Percentiles rank a stretch among this genome's conserved stretches.
Conservation (phyloP, 2,888 invertebrate genomes). For the Pemphredon lugubris region DNA sequence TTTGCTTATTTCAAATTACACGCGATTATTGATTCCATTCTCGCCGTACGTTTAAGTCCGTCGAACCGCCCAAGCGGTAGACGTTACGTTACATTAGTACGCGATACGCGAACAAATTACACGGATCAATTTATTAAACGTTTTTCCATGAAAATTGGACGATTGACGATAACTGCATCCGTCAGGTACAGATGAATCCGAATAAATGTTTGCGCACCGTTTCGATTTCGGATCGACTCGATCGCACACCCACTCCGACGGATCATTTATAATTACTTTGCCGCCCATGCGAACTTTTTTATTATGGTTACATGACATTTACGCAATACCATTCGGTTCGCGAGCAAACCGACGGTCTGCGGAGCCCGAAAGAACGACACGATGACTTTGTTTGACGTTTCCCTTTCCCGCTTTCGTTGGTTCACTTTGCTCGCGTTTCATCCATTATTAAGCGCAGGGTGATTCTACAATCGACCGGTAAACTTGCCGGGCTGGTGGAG, state of each 20-base stretch:
- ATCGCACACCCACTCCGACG: slow-evolving; percentile 17
- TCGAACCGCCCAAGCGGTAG: too few species aligned
- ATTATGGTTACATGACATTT: slow-evolving; percentile 6
- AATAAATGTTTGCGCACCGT: slow-evolving; percentile 40
- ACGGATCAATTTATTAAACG: too few species aligned
- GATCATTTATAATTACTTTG: background rate
- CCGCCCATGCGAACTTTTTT: background rate
- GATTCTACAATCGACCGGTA: too few species aligned
- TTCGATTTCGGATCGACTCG: slow-evolving; percentile 17
- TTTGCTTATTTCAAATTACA: too few species aligned
- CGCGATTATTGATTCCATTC: too few species aligned
- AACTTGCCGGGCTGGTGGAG: too few species aligned
- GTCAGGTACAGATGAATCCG: slow-evolving; percentile 36
- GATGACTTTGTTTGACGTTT: slow-evolving; percentile 7
- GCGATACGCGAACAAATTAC: too few species aligned
- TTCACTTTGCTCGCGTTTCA: background rate
- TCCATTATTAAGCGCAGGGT: too few species aligned
- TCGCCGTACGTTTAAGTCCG: too few species aligned
- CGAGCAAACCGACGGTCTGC: slow-evolving; percentile 51
- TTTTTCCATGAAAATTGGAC: background rate
- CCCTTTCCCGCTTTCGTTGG: background rate
- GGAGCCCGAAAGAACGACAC: slow-evolving; percentile 61
- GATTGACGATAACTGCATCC: background rate
- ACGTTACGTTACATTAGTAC: too few species aligned
- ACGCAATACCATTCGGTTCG: slow-evolving; percentile 7